Evolutionary conservation across 2,797 vertebrate species (phyloP), one percentile per base, ranked within the genome.

Genomic region (Podarcis siculus): DNA sequence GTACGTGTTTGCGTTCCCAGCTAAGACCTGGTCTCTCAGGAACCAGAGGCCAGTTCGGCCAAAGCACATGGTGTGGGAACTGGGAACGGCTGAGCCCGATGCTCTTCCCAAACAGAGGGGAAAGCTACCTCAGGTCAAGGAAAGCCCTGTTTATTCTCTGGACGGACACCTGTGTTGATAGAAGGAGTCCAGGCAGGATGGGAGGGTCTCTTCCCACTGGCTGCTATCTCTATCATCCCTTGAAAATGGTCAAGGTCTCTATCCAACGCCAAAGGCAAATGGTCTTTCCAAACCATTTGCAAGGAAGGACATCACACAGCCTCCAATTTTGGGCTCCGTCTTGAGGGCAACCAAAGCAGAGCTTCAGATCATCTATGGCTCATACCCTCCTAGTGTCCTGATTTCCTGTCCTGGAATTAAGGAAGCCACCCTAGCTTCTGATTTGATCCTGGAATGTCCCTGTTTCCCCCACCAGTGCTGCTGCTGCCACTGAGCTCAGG

Each of bases 1-100:
- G 82, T 35, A 78, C 83, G 82, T 81, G 45, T 49, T 89, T 82
- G 69, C 8, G n/a, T 49, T 89, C 89, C 83, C 4, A 10, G 58
- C 32, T 2, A 55, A 90, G 45, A 81, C 35, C 76, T 7, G 25
- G 82, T 66, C 19, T 77, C 71, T 15, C 0, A 0, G 72, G 84
- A 42, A 12, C n/a, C 2, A 35, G 67, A n/a, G 73, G 37, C 64
- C 42, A 64, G 42, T 49, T 58, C 39, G 21, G 71, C 86, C 77
- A 55, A 72, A 84, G 78, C 83, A 45, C 23, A 27, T 45, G 45
- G 78, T 55, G 82, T 85, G 86, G 82, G 86, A 77, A 87, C 9
- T 5, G 10, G 61, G 82, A 82, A n/a, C 0, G 25, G 42, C 58
- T 32, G 45, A 5, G n/a, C 66, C 66, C 87, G 37, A 7, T 64